Evolutionary conservation across 2,888 invertebrate genomes (phyloP).

Genomic region (Ichneumoninae sp.): DNA sequence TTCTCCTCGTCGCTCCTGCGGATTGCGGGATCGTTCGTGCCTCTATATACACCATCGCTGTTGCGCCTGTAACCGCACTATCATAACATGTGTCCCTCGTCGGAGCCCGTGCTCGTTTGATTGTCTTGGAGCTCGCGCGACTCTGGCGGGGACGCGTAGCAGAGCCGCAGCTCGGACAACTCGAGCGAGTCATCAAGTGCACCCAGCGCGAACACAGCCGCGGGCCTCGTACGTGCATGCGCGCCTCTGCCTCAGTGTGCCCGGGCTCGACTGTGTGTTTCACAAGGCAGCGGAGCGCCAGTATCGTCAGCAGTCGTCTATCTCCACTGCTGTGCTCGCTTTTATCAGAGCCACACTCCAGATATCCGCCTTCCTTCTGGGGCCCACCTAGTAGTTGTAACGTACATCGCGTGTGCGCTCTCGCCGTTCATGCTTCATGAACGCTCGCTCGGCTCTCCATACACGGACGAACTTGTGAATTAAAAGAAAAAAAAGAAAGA

Average conservation of each 20-base stretch:
- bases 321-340: slow-evolving; percentile 55
- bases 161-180: slow-evolving; percentile 10
- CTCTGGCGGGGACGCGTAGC: slow-evolving; percentile 11
- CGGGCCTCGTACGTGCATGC: background rate
- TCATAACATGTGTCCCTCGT: background rate
- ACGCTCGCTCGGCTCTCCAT: slow-evolving; percentile 54
- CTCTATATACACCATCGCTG: background rate
- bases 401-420: slow-evolving; percentile 30
- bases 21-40: slow-evolving; percentile 8
- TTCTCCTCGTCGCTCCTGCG: slow-evolving; percentile 15
- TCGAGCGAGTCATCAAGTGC: slow-evolving; percentile 52
- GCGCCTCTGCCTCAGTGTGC: background rate
- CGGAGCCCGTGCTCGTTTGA: background rate
- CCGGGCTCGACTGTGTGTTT: slow-evolving; percentile 6
- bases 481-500: slow-evolving; percentile 4
- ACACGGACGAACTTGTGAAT: slow-evolving; percentile 27
- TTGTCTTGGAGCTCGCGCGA: background rate
- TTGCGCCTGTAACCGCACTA: background rate
- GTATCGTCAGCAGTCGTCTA: slow-evolving; percentile 57
- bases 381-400: slow-evolving; percentile 28
- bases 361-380: slow-evolving; percentile 67
- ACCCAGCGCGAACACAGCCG: slow-evolving; percentile 29
- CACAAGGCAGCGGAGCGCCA: slow-evolving; percentile 58
- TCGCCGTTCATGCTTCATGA: slow-evolving; percentile 62
- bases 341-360: slow-evolving; percentile 54